Percentiles rank a stretch among this genome's conserved stretches.
phyloP scores from a whole-genome alignment of 2,888 invertebrate species.

The Eremobia ochroleuca region DNA sequence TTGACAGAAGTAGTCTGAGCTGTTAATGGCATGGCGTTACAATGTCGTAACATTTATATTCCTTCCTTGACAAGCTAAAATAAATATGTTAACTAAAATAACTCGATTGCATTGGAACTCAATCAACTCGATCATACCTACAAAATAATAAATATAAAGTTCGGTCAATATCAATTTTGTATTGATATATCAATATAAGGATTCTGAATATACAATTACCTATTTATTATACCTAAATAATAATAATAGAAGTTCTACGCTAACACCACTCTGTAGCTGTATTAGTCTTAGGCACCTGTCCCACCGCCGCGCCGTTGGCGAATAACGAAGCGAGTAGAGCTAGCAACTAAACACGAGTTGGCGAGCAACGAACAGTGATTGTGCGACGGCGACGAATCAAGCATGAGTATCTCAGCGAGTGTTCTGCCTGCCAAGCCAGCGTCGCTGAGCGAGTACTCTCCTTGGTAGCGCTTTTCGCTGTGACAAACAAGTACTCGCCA shows the following conservation, averaged over 20 bases:
- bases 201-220: neutral
- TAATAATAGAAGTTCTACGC: neutral
- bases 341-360: neutral
- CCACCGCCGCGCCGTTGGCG: neutral
- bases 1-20: neutral
- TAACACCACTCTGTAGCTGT: neutral
- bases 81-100: conserved; percentile 7
- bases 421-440: neutral
- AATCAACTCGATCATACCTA: conserved; percentile 8
- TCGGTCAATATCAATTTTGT: conserved; percentile 7
- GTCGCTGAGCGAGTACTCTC: neutral
- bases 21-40: neutral
- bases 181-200: conserved; percentile 6
- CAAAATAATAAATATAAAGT: too few relatives aligned
- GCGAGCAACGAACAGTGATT: neutral
- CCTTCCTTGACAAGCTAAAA: neutral
- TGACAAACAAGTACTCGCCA: neutral
- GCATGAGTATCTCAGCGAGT: neutral
- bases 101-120: conserved; percentile 14
- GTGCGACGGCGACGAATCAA: neutral
- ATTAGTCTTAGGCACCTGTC: neutral
- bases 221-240: neutral
- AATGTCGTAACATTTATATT: conserved; percentile 4
- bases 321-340: neutral
- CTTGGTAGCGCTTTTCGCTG: neutral